These are phyloP conservation scores for Anaspis maculata DNA, from an alignment of 2,888 invertebrate species.

Conservation along the genomic window DNA sequence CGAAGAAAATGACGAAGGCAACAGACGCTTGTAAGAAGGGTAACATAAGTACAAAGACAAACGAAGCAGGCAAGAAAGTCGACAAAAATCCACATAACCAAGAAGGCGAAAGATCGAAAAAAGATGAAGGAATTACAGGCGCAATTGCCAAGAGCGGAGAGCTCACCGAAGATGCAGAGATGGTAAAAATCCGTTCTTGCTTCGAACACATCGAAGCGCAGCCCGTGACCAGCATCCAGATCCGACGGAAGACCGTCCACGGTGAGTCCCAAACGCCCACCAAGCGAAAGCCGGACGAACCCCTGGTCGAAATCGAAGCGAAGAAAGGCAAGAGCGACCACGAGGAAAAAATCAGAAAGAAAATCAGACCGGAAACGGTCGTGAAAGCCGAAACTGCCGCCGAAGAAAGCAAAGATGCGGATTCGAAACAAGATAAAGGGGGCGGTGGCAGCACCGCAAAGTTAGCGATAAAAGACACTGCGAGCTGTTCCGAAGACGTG, in stretches of 20 bases:
- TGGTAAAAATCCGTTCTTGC: too few relatives aligned
- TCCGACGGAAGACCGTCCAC: too few relatives aligned
- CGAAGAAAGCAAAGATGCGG: background rate
- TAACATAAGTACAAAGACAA: too few relatives aligned
- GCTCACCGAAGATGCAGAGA: background rate
- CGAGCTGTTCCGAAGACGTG: too few relatives aligned
- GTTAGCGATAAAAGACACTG: too few relatives aligned
- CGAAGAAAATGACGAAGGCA: too few relatives aligned
- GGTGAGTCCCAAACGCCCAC: conserved; percentile 25
- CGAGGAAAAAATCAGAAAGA: too few relatives aligned
- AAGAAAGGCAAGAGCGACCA: conserved; percentile 3
- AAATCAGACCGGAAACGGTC: background rate
- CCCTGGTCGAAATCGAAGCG: background rate
- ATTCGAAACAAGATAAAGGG: background rate
- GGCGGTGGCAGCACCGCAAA: too few relatives aligned
- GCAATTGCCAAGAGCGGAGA: too few relatives aligned
- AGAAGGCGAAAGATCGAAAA: conserved; percentile 5
- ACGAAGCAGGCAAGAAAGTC: background rate
- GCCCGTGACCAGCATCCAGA: too few relatives aligned
- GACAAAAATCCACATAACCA: background rate
- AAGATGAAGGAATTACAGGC: background rate
- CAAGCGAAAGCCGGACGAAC: conserved; percentile 27
- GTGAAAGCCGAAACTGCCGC: background rate
- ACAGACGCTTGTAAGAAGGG: too few relatives aligned
- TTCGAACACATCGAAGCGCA: too few relatives aligned